Conservation (phyloP, 2,113 vertebrate species). For the Notarius quadriscutis region DNA sequence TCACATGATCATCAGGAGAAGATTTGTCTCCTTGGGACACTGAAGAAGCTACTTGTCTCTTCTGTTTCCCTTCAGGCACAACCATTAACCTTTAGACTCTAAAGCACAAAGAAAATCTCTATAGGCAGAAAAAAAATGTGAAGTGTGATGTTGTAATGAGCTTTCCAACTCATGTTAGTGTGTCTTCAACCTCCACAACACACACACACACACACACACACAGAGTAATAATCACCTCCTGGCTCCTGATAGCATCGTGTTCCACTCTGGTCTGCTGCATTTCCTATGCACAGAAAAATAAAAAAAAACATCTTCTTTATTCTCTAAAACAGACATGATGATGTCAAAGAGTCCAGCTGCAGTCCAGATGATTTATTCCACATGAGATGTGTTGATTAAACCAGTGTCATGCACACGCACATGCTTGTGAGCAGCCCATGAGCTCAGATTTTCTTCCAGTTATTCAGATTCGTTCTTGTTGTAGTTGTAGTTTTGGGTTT, state of each 20-base stretch:
- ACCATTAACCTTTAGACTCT: neutral
- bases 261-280: neutral
- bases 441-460: neutral
- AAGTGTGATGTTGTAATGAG: neutral
- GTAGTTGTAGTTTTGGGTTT: neutral
- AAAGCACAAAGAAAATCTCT: neutral
- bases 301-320: neutral
- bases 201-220: neutral
- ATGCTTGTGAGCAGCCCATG: neutral
- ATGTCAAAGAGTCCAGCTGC: neutral
- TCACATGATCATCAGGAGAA: neutral
- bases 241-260: neutral
- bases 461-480: neutral
- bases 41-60: neutral
- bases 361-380: constrained; percentile 24
- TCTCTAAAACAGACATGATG: neutral
- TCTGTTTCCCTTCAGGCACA: neutral
- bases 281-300: neutral
- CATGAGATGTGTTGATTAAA: neutral
- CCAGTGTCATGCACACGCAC: neutral
- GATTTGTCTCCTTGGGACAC: neutral
- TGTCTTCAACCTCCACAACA: neutral
- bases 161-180: neutral
- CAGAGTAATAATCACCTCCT: neutral
- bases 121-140: neutral